Base-by-base conservation (phyloP, 2,113 vertebrate genomes). In the Macaca nemestrina region DNA sequence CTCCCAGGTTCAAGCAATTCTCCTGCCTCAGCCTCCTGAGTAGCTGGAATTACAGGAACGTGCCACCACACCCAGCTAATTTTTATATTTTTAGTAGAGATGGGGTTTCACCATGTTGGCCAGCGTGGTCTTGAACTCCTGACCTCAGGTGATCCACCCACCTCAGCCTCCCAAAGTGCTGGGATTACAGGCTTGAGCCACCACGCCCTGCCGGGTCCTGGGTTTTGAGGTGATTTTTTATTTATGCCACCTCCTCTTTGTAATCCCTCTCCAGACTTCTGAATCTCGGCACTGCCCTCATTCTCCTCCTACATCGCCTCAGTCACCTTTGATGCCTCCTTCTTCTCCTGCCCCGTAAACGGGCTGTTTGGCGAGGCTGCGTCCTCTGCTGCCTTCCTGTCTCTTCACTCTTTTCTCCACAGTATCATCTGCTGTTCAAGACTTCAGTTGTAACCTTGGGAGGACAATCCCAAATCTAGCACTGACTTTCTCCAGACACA, bases 401-500 rank as follows among this genome's bases (percentile, higher is more conserved):
- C 61, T 67, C 55, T 78, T 61, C 10, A 22, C 76, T 78, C 61
- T 23, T 35, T 48, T 61, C 80, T 50, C 27, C 17, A 18, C 18
- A 35, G 8, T 2, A 3, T 16, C 11, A 11, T 4, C 48, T 1
- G 3, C 4, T 18, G 52, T 85, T 35, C 59, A 52, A 38, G 57
- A 80, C 57, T 86, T 78, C 45, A 40, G 45, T 5, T n/a, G 35
- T 14, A 52, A 90, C 59, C 17, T 93, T 25, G 3, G 3, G 20
- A 45, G 43, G 73, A 55, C 27, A 67, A 80, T 9, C 20, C 72
- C 43, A 83, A 27, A 14, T 7, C 43, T 35, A 30, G 50, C n/a
- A 43, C 59, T 40, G 57, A 50, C 52, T 32, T 73, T 70, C 87
- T 94, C 50, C 59, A 78, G n/a, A 75, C 43, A 57, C 84, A 64